Percentiles rank a stretch among this genome's conserved stretches.
Conservation (phyloP, 2,888 invertebrate species). For the Lithophane semibrunnea region DNA sequence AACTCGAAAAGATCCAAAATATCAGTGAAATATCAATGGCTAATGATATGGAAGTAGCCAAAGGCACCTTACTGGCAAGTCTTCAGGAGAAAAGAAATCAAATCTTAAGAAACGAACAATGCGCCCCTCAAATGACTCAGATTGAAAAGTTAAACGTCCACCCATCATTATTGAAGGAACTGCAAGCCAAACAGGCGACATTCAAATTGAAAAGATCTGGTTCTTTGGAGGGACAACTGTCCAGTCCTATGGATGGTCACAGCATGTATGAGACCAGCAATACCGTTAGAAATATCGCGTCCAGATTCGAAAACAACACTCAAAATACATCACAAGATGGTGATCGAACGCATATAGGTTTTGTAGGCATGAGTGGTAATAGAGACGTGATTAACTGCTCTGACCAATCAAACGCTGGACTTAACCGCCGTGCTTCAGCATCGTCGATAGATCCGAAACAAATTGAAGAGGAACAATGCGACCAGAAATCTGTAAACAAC, state of each 20-base stretch:
- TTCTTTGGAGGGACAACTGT: conserved; percentile 83
- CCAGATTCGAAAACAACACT: conserved; percentile 92
- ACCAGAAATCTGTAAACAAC: conserved; percentile 81
- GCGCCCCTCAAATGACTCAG: conserved; percentile 74
- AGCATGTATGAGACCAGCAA: conserved; percentile 75
- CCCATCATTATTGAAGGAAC: conserved; percentile 92
- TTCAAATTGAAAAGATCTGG: conserved; percentile 84
- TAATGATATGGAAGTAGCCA: conserved; percentile 74
- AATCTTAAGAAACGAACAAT: conserved; percentile 86
- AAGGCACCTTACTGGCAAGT: conserved; percentile 90
- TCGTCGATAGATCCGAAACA: conserved; percentile 86
- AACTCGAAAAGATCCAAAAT: conserved; percentile 88
- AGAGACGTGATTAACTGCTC: conserved; percentile 88
- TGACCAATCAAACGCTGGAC: conserved; percentile 80
- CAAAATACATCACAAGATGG: conserved; percentile 77
- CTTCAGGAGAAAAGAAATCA: conserved; percentile 92
- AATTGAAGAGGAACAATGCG: conserved; percentile 83
- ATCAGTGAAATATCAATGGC: conserved; percentile 64
- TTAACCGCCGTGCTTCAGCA: conserved; percentile 83
- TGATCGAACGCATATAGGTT: conserved; percentile 85
- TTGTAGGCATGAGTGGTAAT: conserved; percentile 84
- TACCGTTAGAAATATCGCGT: conserved; percentile 95
- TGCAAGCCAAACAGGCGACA: conserved; percentile 94
- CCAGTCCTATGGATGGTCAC: conserved; percentile 75
- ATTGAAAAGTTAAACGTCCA: conserved; percentile 77